Base-by-base conservation (phyloP, 2,113 vertebrate genomes). In the Edolisoma coerulescens region DNA sequence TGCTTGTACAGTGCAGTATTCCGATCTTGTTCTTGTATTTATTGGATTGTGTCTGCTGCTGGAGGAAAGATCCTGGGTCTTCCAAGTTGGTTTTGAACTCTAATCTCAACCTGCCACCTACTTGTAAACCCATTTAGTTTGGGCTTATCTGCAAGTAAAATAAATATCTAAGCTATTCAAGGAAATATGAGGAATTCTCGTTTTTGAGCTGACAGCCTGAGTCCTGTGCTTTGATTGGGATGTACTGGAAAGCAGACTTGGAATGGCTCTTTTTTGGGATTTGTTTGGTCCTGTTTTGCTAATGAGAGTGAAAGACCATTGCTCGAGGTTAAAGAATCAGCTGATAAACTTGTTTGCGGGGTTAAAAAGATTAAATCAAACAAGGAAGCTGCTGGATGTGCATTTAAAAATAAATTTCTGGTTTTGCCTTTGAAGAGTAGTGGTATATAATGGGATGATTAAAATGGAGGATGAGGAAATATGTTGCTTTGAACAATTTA, bases 381-480 rank as follows among this genome's bases (percentile, higher is more conserved):
- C 32, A 65, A 91, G 32, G n/a, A 81, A 88, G 44, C 33, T 68
- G 12, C 56, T 78, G 75, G 47, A 53, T 90, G 47, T 70, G 39
- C 63, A 47, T 67, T 86, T 83, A 89, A 86, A 96, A 86, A 70
- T 32, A 21, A 57, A 86, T 44, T 84, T 90, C 52, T 92, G 49
- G 50, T 27, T 96, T 88, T 75, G 50, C 49, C 26, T 90, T 93
- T 63, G 24, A 86, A 63, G 47, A 50, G 69, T 42, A 82, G 28
- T 37, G 60, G 61, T 92, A 28, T 81, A 59, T 95, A 85, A 91
- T 60, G n/a, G 68, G 68, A n/a, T 74, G 52, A 95, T 95, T 93
- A 88, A 94, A 88, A 95, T 78, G 56, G 78, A 93, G 64, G 76
- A 86, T 60, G 47, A 92, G 44, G 82, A 95, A 91, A 90, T 92